These are phyloP conservation scores for Hoplodrina ambigua DNA, from an alignment of 2,888 invertebrate genomes.

Conservation along the genomic window DNA sequence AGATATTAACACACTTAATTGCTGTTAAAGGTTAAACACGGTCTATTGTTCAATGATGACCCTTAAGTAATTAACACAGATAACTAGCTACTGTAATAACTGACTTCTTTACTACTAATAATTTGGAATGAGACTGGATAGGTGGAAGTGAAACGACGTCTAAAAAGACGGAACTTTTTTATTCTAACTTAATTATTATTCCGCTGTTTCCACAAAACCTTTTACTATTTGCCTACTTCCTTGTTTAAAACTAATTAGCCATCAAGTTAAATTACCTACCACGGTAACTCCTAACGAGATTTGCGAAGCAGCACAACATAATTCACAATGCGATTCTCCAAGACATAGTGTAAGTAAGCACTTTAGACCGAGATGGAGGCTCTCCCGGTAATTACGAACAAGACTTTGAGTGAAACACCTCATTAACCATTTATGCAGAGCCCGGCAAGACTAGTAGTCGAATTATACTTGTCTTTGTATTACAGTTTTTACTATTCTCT, in stretches of 20 bases:
- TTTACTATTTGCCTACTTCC: background rate
- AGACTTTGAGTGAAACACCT: constrained; percentile 44
- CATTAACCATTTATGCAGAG: constrained; percentile 44
- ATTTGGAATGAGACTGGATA: background rate
- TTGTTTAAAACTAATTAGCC: constrained; percentile 25
- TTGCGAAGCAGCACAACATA: constrained; percentile 19
- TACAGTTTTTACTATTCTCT: constrained; percentile 19
- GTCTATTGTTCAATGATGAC: too few species aligned
- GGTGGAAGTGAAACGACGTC: background rate
- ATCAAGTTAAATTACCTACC: constrained; percentile 24
- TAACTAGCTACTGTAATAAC: background rate
- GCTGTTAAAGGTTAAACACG: too few species aligned
- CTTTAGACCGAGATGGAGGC: constrained; percentile 30
- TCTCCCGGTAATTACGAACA: constrained; percentile 32
- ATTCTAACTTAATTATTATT: too few species aligned
- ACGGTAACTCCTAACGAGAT: constrained; percentile 35
- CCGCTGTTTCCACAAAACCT: constrained; percentile 16
- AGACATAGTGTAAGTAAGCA: constrained; percentile 43
- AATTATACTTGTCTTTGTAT: constrained; percentile 34
- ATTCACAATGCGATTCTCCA: constrained; percentile 29
- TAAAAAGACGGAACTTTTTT: background rate
- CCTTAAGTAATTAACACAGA: too few species aligned
- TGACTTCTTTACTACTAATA: background rate
- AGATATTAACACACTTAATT: too few species aligned
- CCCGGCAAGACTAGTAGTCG: constrained; percentile 3